Percentiles rank a stretch among this genome's conserved stretches.
Conservation (phyloP, 92 coral and sea anemone species). For the Bergia puertoricense region DNA sequence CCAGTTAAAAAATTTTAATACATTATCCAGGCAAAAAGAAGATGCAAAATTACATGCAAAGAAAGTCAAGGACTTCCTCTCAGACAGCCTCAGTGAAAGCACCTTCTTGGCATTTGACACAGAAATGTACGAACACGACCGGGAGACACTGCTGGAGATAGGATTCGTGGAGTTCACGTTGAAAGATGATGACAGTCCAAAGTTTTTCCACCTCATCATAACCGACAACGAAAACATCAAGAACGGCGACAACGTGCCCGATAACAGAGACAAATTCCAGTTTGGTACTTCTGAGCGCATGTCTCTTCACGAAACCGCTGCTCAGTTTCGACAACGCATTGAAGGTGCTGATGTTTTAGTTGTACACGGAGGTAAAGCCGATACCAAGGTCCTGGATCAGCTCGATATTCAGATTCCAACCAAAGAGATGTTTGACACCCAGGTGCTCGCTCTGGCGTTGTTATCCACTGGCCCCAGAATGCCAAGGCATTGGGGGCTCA, state of each 20-base stretch:
- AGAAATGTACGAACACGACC: slow-evolving; percentile 63
- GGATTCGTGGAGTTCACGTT: slow-evolving; percentile 58
- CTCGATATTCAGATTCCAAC: slow-evolving; percentile 36
- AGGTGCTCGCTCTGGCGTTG: slow-evolving; percentile 56
- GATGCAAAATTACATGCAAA: no score
- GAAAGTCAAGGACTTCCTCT: not conserved
- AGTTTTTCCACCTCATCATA: slow-evolving; percentile 41
- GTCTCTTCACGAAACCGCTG: slow-evolving; percentile 51
- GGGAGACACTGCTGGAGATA: slow-evolving; percentile 62
- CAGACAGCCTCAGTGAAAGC: not conserved
- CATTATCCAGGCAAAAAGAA: no score
- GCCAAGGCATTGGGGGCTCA: not conserved
- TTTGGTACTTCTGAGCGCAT: slow-evolving; percentile 54
- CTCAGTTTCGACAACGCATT: slow-evolving; percentile 48
- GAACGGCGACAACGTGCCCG: slow-evolving; percentile 48
- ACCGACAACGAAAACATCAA: no score
- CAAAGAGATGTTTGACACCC: slow-evolving; percentile 68
- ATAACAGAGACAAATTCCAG: slow-evolving; percentile 58
- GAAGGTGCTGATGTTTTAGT: slow-evolving; percentile 55
- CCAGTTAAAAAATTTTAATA: no score
- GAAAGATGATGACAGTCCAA: slow-evolving; percentile 26
- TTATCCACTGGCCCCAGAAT: slow-evolving; percentile 37
- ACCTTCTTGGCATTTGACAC: slow-evolving; percentile 60
- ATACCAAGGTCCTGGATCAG: slow-evolving; percentile 46
- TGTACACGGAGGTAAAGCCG: slow-evolving; percentile 60